These are phyloP conservation scores for Nothobranchius furzeri DNA, from an alignment of 2,113 vertebrate species.

Conservation along the genomic window DNA sequence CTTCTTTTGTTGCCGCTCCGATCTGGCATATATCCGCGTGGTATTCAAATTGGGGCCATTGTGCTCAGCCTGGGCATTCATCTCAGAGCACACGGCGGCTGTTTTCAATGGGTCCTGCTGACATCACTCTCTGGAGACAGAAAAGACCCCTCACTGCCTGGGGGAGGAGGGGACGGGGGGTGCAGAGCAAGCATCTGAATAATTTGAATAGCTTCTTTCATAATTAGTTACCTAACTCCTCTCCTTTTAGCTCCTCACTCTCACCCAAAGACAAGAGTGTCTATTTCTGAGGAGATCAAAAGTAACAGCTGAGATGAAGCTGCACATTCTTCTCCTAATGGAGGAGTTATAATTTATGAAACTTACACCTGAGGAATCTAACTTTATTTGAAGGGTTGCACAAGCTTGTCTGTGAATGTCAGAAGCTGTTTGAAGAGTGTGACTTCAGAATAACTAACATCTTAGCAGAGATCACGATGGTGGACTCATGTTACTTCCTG, in stretches of 20 bases:
- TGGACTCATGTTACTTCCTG: too few relatives aligned
- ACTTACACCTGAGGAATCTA: neutral
- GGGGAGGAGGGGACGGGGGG: slow-evolving; percentile 36
- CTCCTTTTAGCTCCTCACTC: slow-evolving; percentile 9
- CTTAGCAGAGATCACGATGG: too few relatives aligned
- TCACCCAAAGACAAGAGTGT: slow-evolving; percentile 26
- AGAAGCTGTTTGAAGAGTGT: slow-evolving; percentile 24
- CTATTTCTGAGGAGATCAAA: slow-evolving; percentile 28
- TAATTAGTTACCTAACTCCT: slow-evolving; percentile 69
- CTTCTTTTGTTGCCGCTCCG: slow-evolving; percentile 72
- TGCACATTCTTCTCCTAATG: neutral
- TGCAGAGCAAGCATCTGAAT: slow-evolving; percentile 76
- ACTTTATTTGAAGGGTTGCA: slow-evolving; percentile 1
- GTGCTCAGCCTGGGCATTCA: slow-evolving; percentile 80
- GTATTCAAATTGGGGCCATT: slow-evolving; percentile 85
- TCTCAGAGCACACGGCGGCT: slow-evolving; percentile 68
- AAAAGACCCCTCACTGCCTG: slow-evolving; percentile 75
- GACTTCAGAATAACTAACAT: slow-evolving; percentile 27
- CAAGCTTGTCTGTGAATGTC: slow-evolving; percentile 15
- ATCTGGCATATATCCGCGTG: slow-evolving; percentile 71
- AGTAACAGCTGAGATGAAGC: slow-evolving; percentile 20
- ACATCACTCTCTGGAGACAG: slow-evolving; percentile 80
- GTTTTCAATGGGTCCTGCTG: slow-evolving; percentile 78
- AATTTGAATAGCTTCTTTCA: slow-evolving; percentile 72
- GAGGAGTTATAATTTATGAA: slow-evolving; percentile 20